Conservation (phyloP, 1,140 invertebrate genomes). For the Penaeus chinensis region DNA sequence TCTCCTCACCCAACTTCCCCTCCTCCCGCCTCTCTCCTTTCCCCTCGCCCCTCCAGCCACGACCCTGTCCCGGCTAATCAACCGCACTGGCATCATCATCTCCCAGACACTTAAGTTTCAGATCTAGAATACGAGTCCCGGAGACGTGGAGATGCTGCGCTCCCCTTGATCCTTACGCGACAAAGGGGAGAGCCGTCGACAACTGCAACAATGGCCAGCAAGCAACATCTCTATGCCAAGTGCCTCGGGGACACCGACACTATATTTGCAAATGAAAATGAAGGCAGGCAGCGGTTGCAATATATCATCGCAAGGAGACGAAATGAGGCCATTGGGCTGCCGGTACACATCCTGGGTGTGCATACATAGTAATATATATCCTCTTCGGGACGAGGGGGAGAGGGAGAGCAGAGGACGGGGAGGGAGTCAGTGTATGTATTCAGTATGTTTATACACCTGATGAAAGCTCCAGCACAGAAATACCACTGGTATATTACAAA, state of each 20-base stretch:
- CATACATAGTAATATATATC: not conserved
- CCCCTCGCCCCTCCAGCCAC: not conserved
- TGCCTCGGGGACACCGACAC: slow-evolving; percentile 49
- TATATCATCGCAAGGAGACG: slow-evolving; percentile 46
- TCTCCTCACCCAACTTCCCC: no score
- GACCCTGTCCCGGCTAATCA: not conserved
- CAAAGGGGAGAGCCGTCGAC: slow-evolving; percentile 43
- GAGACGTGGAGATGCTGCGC: not conserved
- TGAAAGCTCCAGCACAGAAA: not conserved
- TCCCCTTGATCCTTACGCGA: slow-evolving; percentile 41
- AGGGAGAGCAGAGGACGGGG: not conserved
- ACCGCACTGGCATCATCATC: not conserved
- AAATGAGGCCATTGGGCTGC: slow-evolving; percentile 44
- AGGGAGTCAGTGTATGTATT: not conserved
- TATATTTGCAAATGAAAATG: slow-evolving; percentile 55
- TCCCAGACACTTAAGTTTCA: slow-evolving; percentile 30
- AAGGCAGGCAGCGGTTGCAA: slow-evolving; percentile 33
- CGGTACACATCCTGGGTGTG: not conserved
- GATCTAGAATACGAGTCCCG: slow-evolving; percentile 27
- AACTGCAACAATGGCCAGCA: slow-evolving; percentile 23
- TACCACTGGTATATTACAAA: no score
- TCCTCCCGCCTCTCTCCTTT: not conserved
- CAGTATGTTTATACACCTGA: slow-evolving; percentile 7
- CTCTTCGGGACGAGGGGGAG: not conserved
- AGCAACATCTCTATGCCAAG: slow-evolving; percentile 59